Conservation (phyloP, 1,140 invertebrate genomes). For the Propsilocerus akamusi region DNA sequence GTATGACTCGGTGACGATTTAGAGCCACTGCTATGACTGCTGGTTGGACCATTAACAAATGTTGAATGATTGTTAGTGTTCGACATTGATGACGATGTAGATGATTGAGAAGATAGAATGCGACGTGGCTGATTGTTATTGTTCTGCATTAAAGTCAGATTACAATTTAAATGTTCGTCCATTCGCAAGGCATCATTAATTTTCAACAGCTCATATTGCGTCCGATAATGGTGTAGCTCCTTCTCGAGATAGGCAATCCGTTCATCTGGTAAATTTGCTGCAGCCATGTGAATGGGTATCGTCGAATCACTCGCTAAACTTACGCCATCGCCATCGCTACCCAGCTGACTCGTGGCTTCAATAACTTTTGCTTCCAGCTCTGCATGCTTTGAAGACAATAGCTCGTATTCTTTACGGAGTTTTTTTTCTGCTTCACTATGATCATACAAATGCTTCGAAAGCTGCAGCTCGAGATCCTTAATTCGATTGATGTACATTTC, state of each 20-base stretch:
- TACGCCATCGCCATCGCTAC: background rate
- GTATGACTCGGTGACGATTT: background rate
- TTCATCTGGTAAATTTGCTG: constrained; percentile 12
- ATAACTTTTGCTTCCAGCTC: constrained; percentile 24
- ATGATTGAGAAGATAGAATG: background rate
- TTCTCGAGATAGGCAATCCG: constrained; percentile 27
- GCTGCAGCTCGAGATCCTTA: constrained; percentile 40
- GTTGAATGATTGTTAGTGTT: background rate
- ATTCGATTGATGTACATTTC: constrained; percentile 40
- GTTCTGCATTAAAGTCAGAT: background rate
- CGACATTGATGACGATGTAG: background rate
- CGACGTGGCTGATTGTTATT: background rate
- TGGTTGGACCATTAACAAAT: background rate
- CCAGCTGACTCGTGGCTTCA: constrained; percentile 22
- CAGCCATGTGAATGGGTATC: background rate
- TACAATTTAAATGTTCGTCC: background rate
- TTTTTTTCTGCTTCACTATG: constrained; percentile 29
- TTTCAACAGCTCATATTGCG: constrained; percentile 34
- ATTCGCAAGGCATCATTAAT: constrained; percentile 23
- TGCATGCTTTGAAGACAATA: constrained; percentile 26
- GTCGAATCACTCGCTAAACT: background rate
- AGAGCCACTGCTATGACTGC: background rate
- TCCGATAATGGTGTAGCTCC: constrained; percentile 34
- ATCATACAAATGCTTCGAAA: constrained; percentile 36
- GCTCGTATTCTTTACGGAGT: constrained; percentile 26